phyloP scores from a whole-genome alignment of 2,888 invertebrate species.

The Catocala sponsa region DNA sequence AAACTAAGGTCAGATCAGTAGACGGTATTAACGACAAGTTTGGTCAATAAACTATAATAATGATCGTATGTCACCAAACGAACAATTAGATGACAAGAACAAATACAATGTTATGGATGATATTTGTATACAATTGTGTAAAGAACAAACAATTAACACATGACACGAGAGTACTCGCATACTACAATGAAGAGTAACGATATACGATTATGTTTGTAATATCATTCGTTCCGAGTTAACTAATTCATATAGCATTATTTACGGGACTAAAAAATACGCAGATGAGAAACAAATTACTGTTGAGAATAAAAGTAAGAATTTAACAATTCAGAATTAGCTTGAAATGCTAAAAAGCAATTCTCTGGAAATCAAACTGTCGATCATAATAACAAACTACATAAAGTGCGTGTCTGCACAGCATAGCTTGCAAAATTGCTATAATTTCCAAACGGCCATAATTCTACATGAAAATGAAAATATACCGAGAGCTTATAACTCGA shows the following conservation, averaged over 20 bases:
- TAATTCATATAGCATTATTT: not conserved
- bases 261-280: too few relatives aligned
- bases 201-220: not conserved
- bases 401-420: conserved; percentile 52
- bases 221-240: not conserved
- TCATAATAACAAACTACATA: conserved; percentile 34
- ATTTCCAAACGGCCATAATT: conserved; percentile 64
- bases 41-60: conserved; percentile 21
- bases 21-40: conserved; percentile 26
- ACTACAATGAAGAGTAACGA: conserved; percentile 3
- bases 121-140: not conserved
- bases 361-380: conserved; percentile 28
- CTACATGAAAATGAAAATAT: conserved; percentile 65
- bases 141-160: conserved; percentile 33
- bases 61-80: conserved; percentile 8
- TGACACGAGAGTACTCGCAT: too few relatives aligned
- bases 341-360: conserved; percentile 7
- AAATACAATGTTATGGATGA: conserved; percentile 15
- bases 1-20: conserved; percentile 44
- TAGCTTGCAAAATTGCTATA: conserved; percentile 61
- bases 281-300: not conserved
- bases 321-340: not conserved
- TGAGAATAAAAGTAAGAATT: not conserved
- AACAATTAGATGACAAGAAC: conserved; percentile 18
- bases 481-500: conserved; percentile 53